These are phyloP conservation scores for Drosophila pseudoananassae DNA, from an alignment of 1,140 invertebrate genomes.

Conservation along the genomic window DNA sequence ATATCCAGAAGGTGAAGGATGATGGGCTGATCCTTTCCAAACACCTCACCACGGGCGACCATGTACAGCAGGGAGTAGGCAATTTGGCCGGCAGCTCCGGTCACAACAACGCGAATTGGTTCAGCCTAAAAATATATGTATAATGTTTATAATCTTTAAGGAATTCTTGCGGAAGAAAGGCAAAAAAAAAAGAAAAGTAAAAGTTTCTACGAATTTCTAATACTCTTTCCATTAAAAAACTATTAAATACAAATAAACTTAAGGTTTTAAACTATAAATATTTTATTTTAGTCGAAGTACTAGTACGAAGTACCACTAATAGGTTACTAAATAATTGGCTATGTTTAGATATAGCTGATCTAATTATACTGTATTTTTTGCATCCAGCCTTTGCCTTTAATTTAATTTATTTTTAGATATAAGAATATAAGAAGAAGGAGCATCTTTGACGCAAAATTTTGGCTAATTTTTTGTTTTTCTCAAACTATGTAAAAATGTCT, in stretches of 20 bases:
- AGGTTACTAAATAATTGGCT: not conserved
- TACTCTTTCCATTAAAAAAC: too few relatives aligned
- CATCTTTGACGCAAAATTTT: not conserved
- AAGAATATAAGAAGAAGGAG: not conserved
- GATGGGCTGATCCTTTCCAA: slow-evolving; percentile 95
- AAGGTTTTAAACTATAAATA: too few relatives aligned
- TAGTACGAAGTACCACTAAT: too few relatives aligned
- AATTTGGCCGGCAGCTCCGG: slow-evolving; percentile 99
- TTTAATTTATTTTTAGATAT: slow-evolving; percentile 20
- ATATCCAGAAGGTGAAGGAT: slow-evolving; percentile 98
- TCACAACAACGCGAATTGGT: slow-evolving; percentile 97
- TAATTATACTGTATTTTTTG: slow-evolving; percentile 23
- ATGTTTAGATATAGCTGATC: slow-evolving; percentile 19
- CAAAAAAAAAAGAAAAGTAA: too few relatives aligned
- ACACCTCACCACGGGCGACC: slow-evolving; percentile 98
- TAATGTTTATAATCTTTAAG: too few relatives aligned
- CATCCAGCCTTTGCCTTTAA: slow-evolving; percentile 17
- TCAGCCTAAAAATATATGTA: slow-evolving; percentile 82
- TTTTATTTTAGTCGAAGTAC: too few relatives aligned
- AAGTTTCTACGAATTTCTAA: too few relatives aligned
- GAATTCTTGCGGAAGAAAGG: too few relatives aligned
- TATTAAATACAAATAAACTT: too few relatives aligned
- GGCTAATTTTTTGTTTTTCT: too few relatives aligned
- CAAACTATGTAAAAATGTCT: too few relatives aligned
- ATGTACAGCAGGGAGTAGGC: slow-evolving; percentile 98